phyloP scores from a whole-genome alignment of 2,113 vertebrate species.

The Oryzias celebensis region DNA sequence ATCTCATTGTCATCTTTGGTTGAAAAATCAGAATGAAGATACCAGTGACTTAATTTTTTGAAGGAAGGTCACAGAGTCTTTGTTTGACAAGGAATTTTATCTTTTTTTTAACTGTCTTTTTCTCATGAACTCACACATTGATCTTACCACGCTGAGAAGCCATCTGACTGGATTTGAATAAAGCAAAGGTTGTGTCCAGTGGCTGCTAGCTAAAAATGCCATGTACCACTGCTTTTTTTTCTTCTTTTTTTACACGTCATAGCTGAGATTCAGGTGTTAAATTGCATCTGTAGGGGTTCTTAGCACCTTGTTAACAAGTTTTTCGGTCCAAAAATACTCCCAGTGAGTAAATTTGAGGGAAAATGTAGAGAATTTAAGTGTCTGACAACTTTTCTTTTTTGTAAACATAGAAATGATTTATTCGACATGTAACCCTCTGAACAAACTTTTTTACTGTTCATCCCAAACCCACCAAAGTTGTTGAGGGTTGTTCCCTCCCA shows the following conservation, averaged over 20 bases:
- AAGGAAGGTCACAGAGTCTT: slow-evolving; percentile 6
- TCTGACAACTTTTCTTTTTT: no score
- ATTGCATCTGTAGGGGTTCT: no score
- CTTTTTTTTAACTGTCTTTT: background rate
- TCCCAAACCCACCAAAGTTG: no score
- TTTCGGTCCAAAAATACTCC: background rate
- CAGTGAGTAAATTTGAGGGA: no score
- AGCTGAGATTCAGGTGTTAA: background rate
- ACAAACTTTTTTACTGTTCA: background rate
- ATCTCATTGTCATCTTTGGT: background rate
- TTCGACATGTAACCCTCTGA: background rate
- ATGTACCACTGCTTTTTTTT: background rate
- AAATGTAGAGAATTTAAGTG: no score
- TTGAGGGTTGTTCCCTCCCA: no score
- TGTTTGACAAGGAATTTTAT: background rate
- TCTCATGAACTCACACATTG: background rate
- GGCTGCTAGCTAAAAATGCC: background rate
- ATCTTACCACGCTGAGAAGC: slow-evolving; percentile 1
- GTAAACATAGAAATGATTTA: no score
- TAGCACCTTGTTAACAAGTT: background rate
- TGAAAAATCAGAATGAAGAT: slow-evolving; percentile 4
- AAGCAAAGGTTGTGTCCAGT: slow-evolving; percentile 2
- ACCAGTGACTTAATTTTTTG: slow-evolving; percentile 3
- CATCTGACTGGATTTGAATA: background rate
- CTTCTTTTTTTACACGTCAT: background rate